These are phyloP conservation scores for Barypeithes pellucidus DNA, from an alignment of 2,888 invertebrate genomes.

Conservation along the genomic window DNA sequence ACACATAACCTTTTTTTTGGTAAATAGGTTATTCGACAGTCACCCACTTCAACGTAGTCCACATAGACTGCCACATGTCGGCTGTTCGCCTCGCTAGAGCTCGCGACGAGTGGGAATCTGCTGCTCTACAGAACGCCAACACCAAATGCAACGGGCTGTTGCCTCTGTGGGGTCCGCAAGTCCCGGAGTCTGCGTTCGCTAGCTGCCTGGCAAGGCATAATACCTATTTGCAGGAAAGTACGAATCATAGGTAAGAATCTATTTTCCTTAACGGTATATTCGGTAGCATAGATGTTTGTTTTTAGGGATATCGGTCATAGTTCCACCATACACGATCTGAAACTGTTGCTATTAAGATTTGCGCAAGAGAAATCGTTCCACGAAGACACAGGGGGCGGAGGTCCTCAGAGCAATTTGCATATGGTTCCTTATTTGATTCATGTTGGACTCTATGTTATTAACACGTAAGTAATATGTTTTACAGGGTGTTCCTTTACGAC, in stretches of 20 bases:
- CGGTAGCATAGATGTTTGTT: neutral
- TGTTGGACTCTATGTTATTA: conserved; percentile 94
- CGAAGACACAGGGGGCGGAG: conserved; percentile 97
- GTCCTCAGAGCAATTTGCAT: conserved; percentile 97
- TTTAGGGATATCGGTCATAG: conserved; percentile 83
- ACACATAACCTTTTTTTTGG: neutral
- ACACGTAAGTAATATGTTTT: conserved; percentile 79
- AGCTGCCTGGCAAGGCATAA: conserved; percentile 94
- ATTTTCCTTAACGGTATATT: neutral
- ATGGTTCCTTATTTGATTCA: conserved; percentile 95
- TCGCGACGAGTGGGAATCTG: conserved; percentile 98
- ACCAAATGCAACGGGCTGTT: conserved; percentile 97
- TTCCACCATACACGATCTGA: conserved; percentile 93
- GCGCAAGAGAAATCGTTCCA: conserved; percentile 97
- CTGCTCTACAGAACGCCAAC: conserved; percentile 97
- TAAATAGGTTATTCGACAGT: conserved; percentile 87
- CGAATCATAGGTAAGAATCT: conserved; percentile 74
- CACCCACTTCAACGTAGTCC: conserved; percentile 98
- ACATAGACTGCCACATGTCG: conserved; percentile 98
- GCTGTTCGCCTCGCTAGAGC: conserved; percentile 82
- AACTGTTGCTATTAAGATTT: conserved; percentile 89
- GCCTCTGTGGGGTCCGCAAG: conserved; percentile 97
- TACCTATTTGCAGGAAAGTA: conserved; percentile 84
- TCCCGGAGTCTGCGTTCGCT: conserved; percentile 93
- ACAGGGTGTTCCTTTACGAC: no score